phyloP scores from a whole-genome alignment of 2,113 vertebrate genomes.

The Phalacrocorax aristotelis region DNA sequence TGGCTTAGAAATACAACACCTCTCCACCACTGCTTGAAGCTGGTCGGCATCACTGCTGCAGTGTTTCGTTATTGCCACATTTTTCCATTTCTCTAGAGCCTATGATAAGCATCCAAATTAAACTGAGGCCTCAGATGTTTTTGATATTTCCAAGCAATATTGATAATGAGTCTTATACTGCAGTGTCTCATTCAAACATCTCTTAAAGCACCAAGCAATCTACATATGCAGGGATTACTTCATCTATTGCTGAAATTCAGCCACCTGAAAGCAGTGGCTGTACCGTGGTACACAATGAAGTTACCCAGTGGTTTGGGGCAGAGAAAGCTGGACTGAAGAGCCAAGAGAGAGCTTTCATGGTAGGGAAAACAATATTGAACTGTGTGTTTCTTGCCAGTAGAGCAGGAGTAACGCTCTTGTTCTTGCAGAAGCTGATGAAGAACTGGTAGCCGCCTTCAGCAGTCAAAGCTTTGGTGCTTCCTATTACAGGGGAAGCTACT shows the following conservation, averaged over 20 bases:
- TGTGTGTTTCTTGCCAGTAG: neutral
- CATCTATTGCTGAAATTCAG: neutral
- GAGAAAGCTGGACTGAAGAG: neutral
- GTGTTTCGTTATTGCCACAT: neutral
- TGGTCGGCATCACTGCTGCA: neutral
- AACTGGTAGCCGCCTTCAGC: neutral
- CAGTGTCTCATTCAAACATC: neutral
- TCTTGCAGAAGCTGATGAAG: neutral
- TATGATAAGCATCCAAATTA: conserved; percentile 14
- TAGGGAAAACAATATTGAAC: neutral
- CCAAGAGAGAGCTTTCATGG: neutral
- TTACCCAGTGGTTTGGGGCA: neutral
- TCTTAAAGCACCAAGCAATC: neutral
- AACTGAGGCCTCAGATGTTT: neutral
- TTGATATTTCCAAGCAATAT: neutral
- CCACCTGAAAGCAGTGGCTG: neutral
- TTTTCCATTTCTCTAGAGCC: neutral
- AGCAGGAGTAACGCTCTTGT: neutral
- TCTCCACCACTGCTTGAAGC: neutral
- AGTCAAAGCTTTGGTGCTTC: neutral
- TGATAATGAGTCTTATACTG: neutral
- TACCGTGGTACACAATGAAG: neutral
- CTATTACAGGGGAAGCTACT: neutral
- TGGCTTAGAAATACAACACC: neutral
- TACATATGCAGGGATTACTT: neutral